phyloP scores from a whole-genome alignment of 1,140 invertebrate species.

The Cherax destructor region DNA sequence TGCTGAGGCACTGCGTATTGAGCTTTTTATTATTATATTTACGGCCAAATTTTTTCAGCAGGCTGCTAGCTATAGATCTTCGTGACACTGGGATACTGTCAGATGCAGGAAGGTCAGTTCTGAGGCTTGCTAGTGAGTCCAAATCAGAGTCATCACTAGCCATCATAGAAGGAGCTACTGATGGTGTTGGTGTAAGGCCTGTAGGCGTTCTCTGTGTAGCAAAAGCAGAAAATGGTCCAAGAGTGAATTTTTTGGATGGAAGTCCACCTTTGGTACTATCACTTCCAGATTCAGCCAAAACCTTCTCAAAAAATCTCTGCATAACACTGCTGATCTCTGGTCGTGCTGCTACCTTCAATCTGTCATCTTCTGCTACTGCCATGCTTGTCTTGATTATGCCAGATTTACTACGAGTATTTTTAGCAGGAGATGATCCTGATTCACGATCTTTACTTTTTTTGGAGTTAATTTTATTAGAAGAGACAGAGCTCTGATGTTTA shows the following conservation, averaged over 20 bases:
- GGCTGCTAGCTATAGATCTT: slow-evolving; percentile 66
- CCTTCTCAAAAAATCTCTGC: slow-evolving; percentile 76
- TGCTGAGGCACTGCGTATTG: slow-evolving; percentile 60
- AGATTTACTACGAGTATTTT: slow-evolving; percentile 68
- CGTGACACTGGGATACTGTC: slow-evolving; percentile 67
- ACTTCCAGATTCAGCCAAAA: slow-evolving; percentile 77
- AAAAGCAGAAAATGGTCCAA: slow-evolving; percentile 65
- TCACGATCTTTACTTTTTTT: slow-evolving; percentile 43
- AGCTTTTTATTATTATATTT: slow-evolving; percentile 70
- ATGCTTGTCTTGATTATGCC: slow-evolving; percentile 60
- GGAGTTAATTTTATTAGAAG: slow-evolving; percentile 18
- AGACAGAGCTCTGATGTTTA: slow-evolving; percentile 22
- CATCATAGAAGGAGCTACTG: slow-evolving; percentile 71
- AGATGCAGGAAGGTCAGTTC: slow-evolving; percentile 67
- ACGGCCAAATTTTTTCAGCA: slow-evolving; percentile 64
- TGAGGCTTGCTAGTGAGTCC: slow-evolving; percentile 68
- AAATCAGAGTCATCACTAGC: slow-evolving; percentile 69
- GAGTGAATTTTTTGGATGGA: slow-evolving; percentile 50
- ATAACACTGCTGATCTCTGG: slow-evolving; percentile 74
- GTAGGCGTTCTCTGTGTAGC: slow-evolving; percentile 63
- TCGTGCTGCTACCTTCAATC: slow-evolving; percentile 81
- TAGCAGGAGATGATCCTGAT: slow-evolving; percentile 48
- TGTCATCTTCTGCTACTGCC: slow-evolving; percentile 39
- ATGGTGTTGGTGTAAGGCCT: slow-evolving; percentile 70
- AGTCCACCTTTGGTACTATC: slow-evolving; percentile 72